These are phyloP conservation scores for Tenthredo livida DNA, from an alignment of 2,888 invertebrate species.

Conservation along the genomic window DNA sequence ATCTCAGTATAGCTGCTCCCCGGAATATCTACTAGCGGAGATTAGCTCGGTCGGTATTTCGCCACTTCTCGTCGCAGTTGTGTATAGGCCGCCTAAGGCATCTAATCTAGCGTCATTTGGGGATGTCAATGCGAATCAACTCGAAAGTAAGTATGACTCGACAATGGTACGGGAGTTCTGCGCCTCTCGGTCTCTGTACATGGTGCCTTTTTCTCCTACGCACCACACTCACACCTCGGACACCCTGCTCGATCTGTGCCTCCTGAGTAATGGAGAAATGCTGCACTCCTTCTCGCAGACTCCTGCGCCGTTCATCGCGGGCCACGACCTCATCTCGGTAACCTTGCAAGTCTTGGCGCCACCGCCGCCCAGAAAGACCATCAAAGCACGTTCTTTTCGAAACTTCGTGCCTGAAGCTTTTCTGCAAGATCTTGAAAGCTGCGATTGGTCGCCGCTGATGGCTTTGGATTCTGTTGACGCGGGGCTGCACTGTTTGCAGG, in stretches of 20 bases:
- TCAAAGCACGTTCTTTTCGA: neutral
- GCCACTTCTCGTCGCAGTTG: neutral
- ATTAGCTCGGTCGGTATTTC: neutral
- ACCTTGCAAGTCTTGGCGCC: neutral
- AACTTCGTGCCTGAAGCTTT: neutral
- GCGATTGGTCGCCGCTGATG: neutral
- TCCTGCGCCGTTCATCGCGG: neutral
- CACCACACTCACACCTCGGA: constrained; percentile 2
- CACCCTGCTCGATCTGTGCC: neutral
- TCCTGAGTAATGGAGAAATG: neutral
- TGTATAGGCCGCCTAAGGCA: neutral
- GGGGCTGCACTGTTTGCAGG: neutral
- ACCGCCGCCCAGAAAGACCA: neutral
- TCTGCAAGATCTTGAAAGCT: neutral
- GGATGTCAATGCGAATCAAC: neutral
- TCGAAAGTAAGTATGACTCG: neutral
- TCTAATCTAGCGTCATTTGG: neutral
- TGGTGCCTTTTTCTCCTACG: neutral
- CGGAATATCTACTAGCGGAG: neutral
- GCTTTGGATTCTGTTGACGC: neutral
- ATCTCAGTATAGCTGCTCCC: too few relatives aligned
- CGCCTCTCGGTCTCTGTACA: neutral
- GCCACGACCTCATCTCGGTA: neutral
- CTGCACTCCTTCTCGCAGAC: neutral
- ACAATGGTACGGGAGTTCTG: neutral